These are phyloP conservation scores for Synanthedon tipuliformis DNA, from an alignment of 2,888 invertebrate genomes.

Conservation along the genomic window DNA sequence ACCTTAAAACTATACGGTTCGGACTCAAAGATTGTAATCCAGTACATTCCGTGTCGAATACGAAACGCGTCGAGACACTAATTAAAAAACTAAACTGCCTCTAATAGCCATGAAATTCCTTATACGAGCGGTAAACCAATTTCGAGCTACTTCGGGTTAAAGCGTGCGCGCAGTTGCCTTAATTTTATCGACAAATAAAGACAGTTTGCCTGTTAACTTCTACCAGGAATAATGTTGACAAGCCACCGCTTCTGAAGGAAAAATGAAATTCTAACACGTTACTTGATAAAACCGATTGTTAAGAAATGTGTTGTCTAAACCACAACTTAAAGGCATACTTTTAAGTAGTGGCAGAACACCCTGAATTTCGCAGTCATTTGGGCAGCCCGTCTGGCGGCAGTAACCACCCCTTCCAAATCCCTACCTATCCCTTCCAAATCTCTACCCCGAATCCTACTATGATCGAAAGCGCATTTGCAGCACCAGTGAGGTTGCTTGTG, in stretches of 20 bases:
- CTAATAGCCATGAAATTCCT: slow-evolving; percentile 63
- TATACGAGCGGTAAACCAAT: slow-evolving; percentile 59
- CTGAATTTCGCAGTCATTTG: too few relatives aligned
- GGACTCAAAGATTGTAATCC: slow-evolving; percentile 34
- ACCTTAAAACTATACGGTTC: slow-evolving; percentile 32
- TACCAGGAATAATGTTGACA: slow-evolving; percentile 25
- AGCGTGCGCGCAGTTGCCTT: slow-evolving; percentile 27
- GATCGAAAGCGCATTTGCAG: too few relatives aligned
- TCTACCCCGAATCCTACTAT: too few relatives aligned
- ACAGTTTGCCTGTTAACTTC: slow-evolving; percentile 30
- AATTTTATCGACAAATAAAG: slow-evolving; percentile 59
- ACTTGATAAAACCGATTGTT: not conserved
- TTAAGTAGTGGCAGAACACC: too few relatives aligned
- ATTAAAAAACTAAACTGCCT: slow-evolving; percentile 58
- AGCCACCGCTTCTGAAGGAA: slow-evolving; percentile 4
- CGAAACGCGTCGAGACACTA: slow-evolving; percentile 41
- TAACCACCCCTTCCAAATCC: too few relatives aligned
- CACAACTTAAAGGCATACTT: too few relatives aligned
- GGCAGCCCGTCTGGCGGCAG: too few relatives aligned
- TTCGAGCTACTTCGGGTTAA: slow-evolving; percentile 40
- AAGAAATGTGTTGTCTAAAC: too few relatives aligned
- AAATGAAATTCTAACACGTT: not conserved
- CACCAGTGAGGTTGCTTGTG: too few relatives aligned
- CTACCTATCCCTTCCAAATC: too few relatives aligned
- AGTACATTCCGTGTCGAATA: slow-evolving; percentile 36